Conservation (phyloP, 2,113 vertebrate species). For the Euleptes europaea region DNA sequence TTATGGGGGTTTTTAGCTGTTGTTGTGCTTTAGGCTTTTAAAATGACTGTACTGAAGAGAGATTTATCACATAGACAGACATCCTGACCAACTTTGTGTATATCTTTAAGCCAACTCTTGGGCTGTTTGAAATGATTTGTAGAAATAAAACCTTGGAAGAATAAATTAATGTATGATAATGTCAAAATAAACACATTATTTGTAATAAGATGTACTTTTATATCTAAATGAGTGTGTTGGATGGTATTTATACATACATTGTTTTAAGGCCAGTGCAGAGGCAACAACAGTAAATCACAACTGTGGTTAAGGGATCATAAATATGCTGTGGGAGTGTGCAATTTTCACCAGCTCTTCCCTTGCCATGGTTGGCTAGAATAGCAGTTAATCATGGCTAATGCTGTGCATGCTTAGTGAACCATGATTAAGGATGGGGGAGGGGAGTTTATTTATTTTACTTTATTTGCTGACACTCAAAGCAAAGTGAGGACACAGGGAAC, state of each 20-base stretch:
- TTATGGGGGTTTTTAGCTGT: constrained; percentile 80
- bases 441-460: too few relatives aligned
- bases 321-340: not conserved
- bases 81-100: constrained; percentile 70
- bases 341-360: not conserved
- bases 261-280: not conserved
- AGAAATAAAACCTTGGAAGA: not conserved
- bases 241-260: not conserved
- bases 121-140: not conserved
- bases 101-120: not conserved
- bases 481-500: not conserved
- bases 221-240: not conserved
- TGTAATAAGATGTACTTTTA: not conserved
- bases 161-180: not conserved
- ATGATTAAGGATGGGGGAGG: not conserved
- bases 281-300: not conserved
- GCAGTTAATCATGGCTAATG: not conserved
- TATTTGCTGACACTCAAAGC: not conserved
- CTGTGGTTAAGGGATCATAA: not conserved
- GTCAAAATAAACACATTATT: not conserved
- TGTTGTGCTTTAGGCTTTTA: constrained; percentile 78
- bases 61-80: constrained; percentile 80
- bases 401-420: not conserved
- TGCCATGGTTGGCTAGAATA: not conserved
- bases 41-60: constrained; percentile 73